phyloP scores from a whole-genome alignment of 2,797 vertebrate species.

The Pseudochaenichthys georgianus region DNA sequence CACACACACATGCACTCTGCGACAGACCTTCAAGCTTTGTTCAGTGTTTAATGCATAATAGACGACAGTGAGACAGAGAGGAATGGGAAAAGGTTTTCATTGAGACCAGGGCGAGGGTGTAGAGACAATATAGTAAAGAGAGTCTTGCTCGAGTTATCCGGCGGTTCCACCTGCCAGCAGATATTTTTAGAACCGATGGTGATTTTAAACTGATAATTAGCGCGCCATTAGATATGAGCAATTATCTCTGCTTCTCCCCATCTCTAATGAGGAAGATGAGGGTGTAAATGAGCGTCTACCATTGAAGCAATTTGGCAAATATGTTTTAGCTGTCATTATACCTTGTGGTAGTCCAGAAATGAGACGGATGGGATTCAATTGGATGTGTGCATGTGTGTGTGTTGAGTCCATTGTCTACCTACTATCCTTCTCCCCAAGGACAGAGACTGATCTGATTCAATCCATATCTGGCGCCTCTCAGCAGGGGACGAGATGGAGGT shows the following conservation, averaged over 20 bases:
- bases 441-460: constrained; percentile 50
- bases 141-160: constrained; percentile 20
- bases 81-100: too few relatives aligned
- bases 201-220: constrained; percentile 71
- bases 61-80: constrained; percentile 1
- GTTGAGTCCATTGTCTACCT: constrained; percentile 57
- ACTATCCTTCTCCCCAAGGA: constrained; percentile 64
- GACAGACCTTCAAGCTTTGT: constrained; percentile 10
- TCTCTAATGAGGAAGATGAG: constrained; percentile 71
- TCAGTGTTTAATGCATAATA: constrained; percentile 44
- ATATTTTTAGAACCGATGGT: constrained; percentile 63
- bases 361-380: constrained; percentile 72
- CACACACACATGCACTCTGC: constrained; percentile 5
- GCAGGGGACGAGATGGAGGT: constrained; percentile 61
- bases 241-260: constrained; percentile 57
- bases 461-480: constrained; percentile 64
- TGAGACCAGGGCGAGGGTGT: not conserved
- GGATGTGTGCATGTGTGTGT: constrained; percentile 42
- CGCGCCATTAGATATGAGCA: constrained; percentile 69
- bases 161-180: constrained; percentile 52
- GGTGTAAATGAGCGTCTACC: constrained; percentile 64
- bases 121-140: constrained; percentile 2
- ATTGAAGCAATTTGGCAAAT: constrained; percentile 61
- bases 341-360: constrained; percentile 55
- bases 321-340: constrained; percentile 65